Evolutionary conservation across 2,888 invertebrate species (phyloP).

Genomic region (Rotaria magnacalcarata): DNA sequence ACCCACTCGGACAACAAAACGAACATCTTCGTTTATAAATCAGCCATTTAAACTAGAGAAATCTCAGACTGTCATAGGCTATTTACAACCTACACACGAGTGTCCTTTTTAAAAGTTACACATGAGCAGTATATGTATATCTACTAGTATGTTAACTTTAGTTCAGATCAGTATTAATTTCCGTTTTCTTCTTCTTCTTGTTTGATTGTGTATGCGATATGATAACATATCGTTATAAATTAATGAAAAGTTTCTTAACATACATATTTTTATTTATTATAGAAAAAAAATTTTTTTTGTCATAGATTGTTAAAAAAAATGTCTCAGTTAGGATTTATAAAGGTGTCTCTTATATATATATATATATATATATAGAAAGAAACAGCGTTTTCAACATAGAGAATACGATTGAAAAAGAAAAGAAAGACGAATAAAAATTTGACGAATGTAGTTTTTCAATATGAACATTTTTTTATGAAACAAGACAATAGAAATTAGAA

Average conservation of each 20-base stretch:
- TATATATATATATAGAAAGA: too few relatives aligned
- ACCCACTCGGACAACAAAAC: not conserved
- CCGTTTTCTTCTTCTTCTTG: not conserved
- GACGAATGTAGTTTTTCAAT: too few relatives aligned
- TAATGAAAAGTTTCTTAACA: not conserved
- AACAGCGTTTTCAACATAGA: too few relatives aligned
- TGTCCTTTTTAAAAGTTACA: constrained; percentile 21
- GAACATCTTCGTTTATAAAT: constrained; percentile 18
- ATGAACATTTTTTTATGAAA: too few relatives aligned
- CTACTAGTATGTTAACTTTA: constrained; percentile 1
- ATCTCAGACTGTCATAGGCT: not conserved
- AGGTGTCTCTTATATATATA: too few relatives aligned
- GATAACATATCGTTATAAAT: not conserved
- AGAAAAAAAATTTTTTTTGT: too few relatives aligned
- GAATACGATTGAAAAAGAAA: too few relatives aligned
- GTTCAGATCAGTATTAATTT: constrained; percentile 4
- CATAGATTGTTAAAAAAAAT: too few relatives aligned
- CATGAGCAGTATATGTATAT: constrained; percentile 21
- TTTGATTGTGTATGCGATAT: not conserved
- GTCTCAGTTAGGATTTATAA: too few relatives aligned
- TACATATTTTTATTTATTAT: not conserved
- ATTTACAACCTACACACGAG: constrained; percentile 13
- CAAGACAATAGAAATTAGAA: too few relatives aligned
- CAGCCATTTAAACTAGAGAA: not conserved
- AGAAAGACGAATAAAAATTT: too few relatives aligned